A percentile compares a stretch with the other conserved stretches of the same genome.
Conservation (phyloP, 2,888 invertebrate genomes). For the Megaustenia siamemsis region DNA sequence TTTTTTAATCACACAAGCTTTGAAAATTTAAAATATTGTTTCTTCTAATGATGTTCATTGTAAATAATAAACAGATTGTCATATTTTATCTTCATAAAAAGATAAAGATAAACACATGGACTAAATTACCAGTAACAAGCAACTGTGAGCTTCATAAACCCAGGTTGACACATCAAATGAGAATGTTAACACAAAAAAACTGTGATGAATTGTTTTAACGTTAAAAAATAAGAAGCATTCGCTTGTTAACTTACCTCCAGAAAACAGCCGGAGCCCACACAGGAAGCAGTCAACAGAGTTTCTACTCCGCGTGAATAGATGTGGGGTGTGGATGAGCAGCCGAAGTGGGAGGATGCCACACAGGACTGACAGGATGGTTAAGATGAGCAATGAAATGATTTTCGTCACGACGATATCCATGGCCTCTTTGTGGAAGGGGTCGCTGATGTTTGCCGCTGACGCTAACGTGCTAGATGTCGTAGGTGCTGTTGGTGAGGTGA, state of each 20-base stretch:
- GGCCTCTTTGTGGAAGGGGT: constrained; percentile 47
- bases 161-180: too few relatives aligned
- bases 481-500: neutral
- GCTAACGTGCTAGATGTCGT: neutral
- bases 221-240: too few relatives aligned
- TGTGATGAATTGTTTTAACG: too few relatives aligned
- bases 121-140: too few relatives aligned
- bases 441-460: neutral
- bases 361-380: constrained; percentile 71
- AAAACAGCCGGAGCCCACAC: constrained; percentile 71
- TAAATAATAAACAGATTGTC: too few relatives aligned
- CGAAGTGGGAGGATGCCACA: constrained; percentile 70
- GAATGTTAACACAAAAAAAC: too few relatives aligned
- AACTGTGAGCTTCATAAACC: too few relatives aligned
- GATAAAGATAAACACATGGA: too few relatives aligned
- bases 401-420: constrained; percentile 75
- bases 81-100: too few relatives aligned
- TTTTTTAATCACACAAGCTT: too few relatives aligned
- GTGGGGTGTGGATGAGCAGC: constrained; percentile 66
- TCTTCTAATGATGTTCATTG: too few relatives aligned
- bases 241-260: constrained; percentile 61
- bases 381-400: constrained; percentile 69
- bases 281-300: constrained; percentile 68
- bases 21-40: too few relatives aligned
- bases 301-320: constrained; percentile 64